Evolutionary conservation across 2,113 vertebrate genomes (phyloP), one percentile per base, ranked within the genome.

Genomic region (Uria lomvia): DNA sequence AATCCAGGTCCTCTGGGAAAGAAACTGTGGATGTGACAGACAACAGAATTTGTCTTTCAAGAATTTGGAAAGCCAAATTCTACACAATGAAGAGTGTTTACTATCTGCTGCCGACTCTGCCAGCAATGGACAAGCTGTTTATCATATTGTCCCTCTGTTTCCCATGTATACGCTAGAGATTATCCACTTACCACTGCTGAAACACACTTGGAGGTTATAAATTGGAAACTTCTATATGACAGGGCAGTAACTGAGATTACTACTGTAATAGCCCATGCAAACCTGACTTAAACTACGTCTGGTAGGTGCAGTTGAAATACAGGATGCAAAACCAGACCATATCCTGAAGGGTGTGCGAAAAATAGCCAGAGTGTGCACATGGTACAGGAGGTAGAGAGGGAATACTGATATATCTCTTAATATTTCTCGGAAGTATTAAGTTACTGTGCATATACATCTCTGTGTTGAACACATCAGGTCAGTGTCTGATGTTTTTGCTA

Each of bases 81-180:
- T 59, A 91, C 73, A 76, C 58, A 90, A 75, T 67, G 47, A 90
- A 58, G 81, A 63, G 83, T 88, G 66, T 94, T 93, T 94, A 84
- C 79, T 93, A 52, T 86, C 88, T 92, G 79, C 88, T 89, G 79
- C 76, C 1, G 15, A 24, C 76, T 90, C 80, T 82, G 91, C 84
- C 94, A 96, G 91, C 89, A 59, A 50, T 22, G 91, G 91, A 94
- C 94, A 95, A 95, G 91, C 91, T 92, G 86, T 92, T 94, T 67
- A 81, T 94, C 45, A 16, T 74, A 26, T 74, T 81, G 86, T 84
- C 1, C 4, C 76, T 88, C 90, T 59, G 70, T 85, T 95, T 91
- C 86, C 86, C 58, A 3, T 94, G 91, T 95, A 92, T 89, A 71
- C 53, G 6, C 49, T 87, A 59, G 68, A 62, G 94, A 96, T 95